These are phyloP conservation scores for Drosophila nigromelanica DNA, from an alignment of 1,140 invertebrate species.

Conservation along the genomic window DNA sequence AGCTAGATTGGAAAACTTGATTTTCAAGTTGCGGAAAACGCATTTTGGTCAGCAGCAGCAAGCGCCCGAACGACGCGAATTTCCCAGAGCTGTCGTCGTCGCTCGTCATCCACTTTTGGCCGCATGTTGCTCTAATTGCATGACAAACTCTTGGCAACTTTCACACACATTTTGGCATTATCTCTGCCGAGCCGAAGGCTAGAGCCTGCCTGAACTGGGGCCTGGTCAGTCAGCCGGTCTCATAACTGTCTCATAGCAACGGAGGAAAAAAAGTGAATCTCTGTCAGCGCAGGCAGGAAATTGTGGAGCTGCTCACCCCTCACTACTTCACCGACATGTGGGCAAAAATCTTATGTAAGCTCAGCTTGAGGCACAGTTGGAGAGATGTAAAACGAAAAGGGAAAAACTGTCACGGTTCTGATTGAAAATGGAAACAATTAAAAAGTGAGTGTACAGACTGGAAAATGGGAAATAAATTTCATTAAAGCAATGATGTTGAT, in stretches of 20 bases:
- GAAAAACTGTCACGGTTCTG: constrained; percentile 8
- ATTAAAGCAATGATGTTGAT: no score
- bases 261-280: constrained; percentile 33
- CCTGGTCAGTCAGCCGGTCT: background rate
- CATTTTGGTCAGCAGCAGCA: constrained; percentile 18
- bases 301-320: constrained; percentile 4
- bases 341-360: constrained; percentile 30
- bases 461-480: no score
- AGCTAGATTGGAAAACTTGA: constrained; percentile 51
- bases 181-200: constrained; percentile 20
- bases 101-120: constrained; percentile 42
- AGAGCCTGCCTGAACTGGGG: constrained; percentile 9
- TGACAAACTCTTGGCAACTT: constrained; percentile 51
- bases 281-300: constrained; percentile 22
- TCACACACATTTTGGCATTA: constrained; percentile 48
- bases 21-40: constrained; percentile 49
- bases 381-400: background rate
- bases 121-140: constrained; percentile 57
- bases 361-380: background rate
- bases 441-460: background rate
- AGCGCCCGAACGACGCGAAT: constrained; percentile 4
- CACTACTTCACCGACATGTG: background rate
- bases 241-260: constrained; percentile 42
- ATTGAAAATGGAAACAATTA: constrained; percentile 37
- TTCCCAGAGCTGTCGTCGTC: constrained; percentile 38